These are phyloP conservation scores for Misgurnus anguillicaudatus DNA, from an alignment of 2,113 vertebrate species.

Conservation along the genomic window DNA sequence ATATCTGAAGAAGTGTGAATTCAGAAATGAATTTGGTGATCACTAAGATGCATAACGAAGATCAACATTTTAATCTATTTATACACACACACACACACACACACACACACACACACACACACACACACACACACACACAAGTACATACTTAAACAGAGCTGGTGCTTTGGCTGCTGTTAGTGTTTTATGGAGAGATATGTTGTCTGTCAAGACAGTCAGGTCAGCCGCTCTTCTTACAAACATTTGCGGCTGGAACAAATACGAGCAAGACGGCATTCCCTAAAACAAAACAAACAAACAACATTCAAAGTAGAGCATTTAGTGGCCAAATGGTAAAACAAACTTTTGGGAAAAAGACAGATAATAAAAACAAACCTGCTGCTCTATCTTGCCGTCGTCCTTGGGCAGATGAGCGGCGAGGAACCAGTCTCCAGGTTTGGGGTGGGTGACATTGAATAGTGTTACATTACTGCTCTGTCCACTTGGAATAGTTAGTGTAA, in stretches of 20 bases:
- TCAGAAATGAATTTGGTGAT: not conserved
- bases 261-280: conserved; percentile 88
- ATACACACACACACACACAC: not conserved
- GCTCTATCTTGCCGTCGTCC: conserved; percentile 87
- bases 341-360: not conserved
- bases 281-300: conserved; percentile 56
- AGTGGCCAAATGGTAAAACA: not conserved
- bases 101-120: not conserved
- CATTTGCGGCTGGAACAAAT: conserved; percentile 90
- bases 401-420: conserved; percentile 88
- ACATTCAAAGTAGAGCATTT: not conserved
- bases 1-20: too few relatives aligned
- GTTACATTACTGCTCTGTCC: conserved; percentile 68
- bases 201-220: conserved; percentile 78
- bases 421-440: conserved; percentile 89
- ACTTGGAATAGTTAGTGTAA: conserved; percentile 71
- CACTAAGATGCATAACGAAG: not conserved
- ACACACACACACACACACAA: not conserved
- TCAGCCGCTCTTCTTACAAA: conserved; percentile 81
- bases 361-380: conserved; percentile 80
- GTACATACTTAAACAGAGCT: conserved; percentile 86
- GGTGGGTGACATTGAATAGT: conserved; percentile 82
- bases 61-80: not conserved
- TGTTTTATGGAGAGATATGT: conserved; percentile 66
- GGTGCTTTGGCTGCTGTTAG: conserved; percentile 68